Conservation (phyloP, 2,113 vertebrate species). For the Astur gentilis region DNA sequence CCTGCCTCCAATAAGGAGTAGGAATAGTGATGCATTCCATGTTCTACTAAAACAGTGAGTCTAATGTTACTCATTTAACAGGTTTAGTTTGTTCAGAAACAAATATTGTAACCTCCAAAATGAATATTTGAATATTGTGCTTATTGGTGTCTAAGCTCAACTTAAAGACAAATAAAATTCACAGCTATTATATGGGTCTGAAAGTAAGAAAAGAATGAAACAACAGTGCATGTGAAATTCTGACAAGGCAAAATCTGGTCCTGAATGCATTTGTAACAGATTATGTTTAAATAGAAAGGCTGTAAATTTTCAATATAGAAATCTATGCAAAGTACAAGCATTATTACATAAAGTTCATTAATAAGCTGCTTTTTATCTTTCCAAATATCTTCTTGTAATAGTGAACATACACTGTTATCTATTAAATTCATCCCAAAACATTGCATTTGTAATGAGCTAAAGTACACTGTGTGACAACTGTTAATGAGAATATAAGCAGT, state of each 20-base stretch:
- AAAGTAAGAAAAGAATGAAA: not conserved
- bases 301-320: not conserved
- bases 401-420: not conserved
- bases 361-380: not conserved
- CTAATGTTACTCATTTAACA: not conserved
- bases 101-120: not conserved
- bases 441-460: not conserved
- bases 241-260: not conserved
- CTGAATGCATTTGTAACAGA: not conserved
- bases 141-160: not conserved
- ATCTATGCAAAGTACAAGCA: not conserved
- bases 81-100: not conserved
- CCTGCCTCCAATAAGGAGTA: not conserved
- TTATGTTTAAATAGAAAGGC: not conserved
- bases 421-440: not conserved
- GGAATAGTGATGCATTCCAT: not conserved
- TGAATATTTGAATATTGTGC: not conserved
- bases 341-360: not conserved
- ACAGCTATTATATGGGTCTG: not conserved
- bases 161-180: not conserved
- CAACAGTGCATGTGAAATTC: not conserved
- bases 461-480: not conserved
- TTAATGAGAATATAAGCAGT: not conserved
- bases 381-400: not conserved
- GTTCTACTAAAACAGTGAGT: not conserved